Base-by-base conservation (phyloP, 2,113 vertebrate species). In the Pygoscelis adeliae region DNA sequence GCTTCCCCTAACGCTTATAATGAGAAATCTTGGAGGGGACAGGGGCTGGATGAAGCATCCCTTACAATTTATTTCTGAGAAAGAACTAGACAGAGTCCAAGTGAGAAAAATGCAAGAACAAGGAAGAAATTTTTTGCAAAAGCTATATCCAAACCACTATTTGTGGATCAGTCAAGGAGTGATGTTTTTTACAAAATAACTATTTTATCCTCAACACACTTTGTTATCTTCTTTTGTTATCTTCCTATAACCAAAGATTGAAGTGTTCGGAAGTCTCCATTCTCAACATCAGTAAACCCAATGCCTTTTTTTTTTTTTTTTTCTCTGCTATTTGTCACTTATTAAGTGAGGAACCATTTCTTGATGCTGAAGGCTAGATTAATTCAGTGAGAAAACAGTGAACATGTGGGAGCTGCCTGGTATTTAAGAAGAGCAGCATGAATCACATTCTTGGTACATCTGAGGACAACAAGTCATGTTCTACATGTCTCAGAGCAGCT, bases 221-320 rank as follows among this genome's bases (percentile, higher is more conserved):
- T 81, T 77, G 15, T 47, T 2, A 42, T 5, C 6, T 40, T 73
- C 13, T 73, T 91, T 86, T 71, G 7, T 50, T 55, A 52, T 78
- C 11, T 79, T 63, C n/a, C 6, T 67, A 26, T 42, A 71, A 58
- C 2, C 5, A 42, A 79, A 80, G 11, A 69, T 3, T 18, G 5
- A 92, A 58, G 2, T 7, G 6, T 72, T 88, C 17, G 61, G 23
- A 83, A 69, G 3, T 46, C 42, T 83, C 13, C 11, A 15, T 83
- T 90, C 30, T 62, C 25, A 69, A 65, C 32, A 62, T 4, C 4
- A 70, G 19, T 23, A 47, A 83, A 86, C 5, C 0, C 5, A 63
- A 55, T 34, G 16, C 0, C 0, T 6, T 25, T 23, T 14, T 40
- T 38, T 69, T 49, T 19, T 52, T 20, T 40, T 40, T 40, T 40